Evolutionary conservation across 2,888 invertebrate genomes (phyloP).

Genomic region (Drosophila buzzatii): DNA sequence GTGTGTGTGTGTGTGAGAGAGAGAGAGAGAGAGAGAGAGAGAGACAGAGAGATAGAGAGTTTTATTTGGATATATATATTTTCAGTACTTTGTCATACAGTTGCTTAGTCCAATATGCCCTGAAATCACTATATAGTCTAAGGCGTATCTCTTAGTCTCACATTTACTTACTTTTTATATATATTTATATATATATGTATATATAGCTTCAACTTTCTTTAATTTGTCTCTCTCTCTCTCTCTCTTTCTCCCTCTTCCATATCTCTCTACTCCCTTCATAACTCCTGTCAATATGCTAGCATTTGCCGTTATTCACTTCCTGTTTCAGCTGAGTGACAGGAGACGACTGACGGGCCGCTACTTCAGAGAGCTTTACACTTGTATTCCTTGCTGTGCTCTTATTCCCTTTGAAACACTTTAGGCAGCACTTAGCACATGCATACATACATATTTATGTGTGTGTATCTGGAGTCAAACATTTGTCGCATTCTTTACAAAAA

Average conservation of each 20-base stretch:
- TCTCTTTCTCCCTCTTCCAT: background rate
- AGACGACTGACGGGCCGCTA: slow-evolving; percentile 48
- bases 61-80: background rate
- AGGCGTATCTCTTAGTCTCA: no score
- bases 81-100: no score
- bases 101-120: no score
- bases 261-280: background rate
- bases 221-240: background rate
- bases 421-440: slow-evolving; percentile 60
- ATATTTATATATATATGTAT: no score
- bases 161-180: no score
- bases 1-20: no score
- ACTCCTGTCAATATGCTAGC: slow-evolving; percentile 57
- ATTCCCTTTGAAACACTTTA: slow-evolving; percentile 51
- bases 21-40: background rate
- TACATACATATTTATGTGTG: background rate
- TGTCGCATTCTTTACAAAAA: slow-evolving; percentile 61
- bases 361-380: slow-evolving; percentile 39
- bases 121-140: no score
- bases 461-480: slow-evolving; percentile 41
- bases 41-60: background rate
- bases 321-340: slow-evolving; percentile 56
- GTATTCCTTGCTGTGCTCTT: slow-evolving; percentile 16
- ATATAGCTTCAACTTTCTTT: background rate
- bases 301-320: slow-evolving; percentile 45